These are phyloP conservation scores for Sipha maydis DNA, from an alignment of 2,888 invertebrate species.

Conservation along the genomic window DNA sequence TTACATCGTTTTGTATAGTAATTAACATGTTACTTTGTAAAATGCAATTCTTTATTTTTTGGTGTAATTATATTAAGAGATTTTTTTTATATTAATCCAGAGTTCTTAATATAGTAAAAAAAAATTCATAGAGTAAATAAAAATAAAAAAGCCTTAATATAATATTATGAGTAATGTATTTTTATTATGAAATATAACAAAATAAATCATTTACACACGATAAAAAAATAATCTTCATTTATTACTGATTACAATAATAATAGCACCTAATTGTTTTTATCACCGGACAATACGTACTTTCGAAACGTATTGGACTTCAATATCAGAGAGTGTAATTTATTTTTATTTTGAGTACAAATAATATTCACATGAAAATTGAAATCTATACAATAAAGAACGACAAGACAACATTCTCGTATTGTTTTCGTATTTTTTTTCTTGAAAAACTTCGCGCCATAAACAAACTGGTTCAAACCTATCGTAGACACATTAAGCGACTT, in stretches of 20 bases:
- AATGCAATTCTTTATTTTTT: not conserved
- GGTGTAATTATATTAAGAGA: not conserved
- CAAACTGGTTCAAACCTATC: slow-evolving; percentile 38
- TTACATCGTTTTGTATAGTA: not conserved
- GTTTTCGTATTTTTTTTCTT: slow-evolving; percentile 45
- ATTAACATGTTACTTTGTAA: not conserved
- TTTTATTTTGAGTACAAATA: not conserved
- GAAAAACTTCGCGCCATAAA: slow-evolving; percentile 30
- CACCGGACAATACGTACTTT: not conserved
- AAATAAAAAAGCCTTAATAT: no score
- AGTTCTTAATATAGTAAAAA: no score
- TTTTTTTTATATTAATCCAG: not conserved
- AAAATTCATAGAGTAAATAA: no score
- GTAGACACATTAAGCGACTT: not conserved
- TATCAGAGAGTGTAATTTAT: not conserved
- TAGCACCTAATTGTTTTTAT: not conserved
- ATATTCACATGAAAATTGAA: slow-evolving; percentile 18
- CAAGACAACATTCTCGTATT: slow-evolving; percentile 28
- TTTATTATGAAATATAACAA: not conserved
- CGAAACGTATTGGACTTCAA: not conserved
- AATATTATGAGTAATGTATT: not conserved
- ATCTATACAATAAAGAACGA: not conserved
- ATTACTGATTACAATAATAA: not conserved
- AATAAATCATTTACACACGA: not conserved
- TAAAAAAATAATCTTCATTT: not conserved